Percentiles rank a stretch among this genome's conserved stretches.
Evolutionary conservation across 2,888 invertebrate genomes (phyloP).

Genomic region (Sycophila texana): DNA sequence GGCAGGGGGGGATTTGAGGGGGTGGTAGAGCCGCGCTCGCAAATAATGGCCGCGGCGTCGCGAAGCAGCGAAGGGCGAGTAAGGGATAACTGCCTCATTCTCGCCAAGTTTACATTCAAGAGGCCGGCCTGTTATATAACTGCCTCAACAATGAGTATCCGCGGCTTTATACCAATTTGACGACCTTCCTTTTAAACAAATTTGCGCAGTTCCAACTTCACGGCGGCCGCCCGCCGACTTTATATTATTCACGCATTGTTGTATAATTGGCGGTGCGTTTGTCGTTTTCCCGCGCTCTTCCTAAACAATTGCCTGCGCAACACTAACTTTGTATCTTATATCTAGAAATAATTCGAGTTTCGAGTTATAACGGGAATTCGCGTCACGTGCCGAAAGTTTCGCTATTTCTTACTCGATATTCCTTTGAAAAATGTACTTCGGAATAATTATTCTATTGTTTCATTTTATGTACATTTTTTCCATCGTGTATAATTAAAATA

Average conservation of each 20-base stretch:
- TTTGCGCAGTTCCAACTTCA: constrained; percentile 16
- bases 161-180: constrained; percentile 51
- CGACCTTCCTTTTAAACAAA: constrained; percentile 48
- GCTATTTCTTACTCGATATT: not conserved
- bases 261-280: constrained; percentile 38
- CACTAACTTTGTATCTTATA: too few relatives aligned
- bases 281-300: not conserved
- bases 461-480: too few relatives aligned
- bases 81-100: constrained; percentile 54
- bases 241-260: constrained; percentile 39
- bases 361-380: too few relatives aligned
- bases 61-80: constrained; percentile 46
- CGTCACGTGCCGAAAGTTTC: too few relatives aligned
- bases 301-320: not conserved
- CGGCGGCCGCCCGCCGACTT: constrained; percentile 5
- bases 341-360: too few relatives aligned
- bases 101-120: constrained; percentile 54
- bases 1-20: not conserved
- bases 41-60: constrained; percentile 47
- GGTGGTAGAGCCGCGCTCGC: constrained; percentile 11
- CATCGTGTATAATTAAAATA: too few relatives aligned
- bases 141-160: constrained; percentile 51
- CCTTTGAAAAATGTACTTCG: not conserved
- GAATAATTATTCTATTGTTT: not conserved
- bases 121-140: constrained; percentile 38